Evolutionary conservation across 2,113 vertebrate genomes (phyloP), one percentile per base, ranked within the genome.

Genomic region (Indicator maculatus): DNA sequence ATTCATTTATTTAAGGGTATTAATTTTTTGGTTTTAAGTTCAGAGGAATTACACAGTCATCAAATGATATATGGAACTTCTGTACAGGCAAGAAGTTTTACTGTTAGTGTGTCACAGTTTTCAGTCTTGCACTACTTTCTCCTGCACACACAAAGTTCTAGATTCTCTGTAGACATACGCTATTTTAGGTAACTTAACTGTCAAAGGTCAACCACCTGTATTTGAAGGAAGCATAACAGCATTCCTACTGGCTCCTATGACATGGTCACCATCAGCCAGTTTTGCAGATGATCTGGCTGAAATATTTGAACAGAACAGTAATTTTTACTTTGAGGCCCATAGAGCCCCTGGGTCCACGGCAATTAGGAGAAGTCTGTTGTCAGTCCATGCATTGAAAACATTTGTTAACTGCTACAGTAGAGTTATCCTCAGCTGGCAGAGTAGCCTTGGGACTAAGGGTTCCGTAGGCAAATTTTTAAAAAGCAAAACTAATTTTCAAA

Each of bases 401-500:
- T 45, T 30, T 59, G 52, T 65, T 73, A 88, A 81, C 16, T 77
- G 16, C 47, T 93, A n/a, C 21, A 61, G 31, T 1, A 60, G 20
- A 55, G 58, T 56, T 52, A 69, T 45, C 20, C 50, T 79, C 36
- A 76, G 50, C 17, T 58, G 50, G 33, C 3, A 24, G 18, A 86
- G 31, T 6, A 85, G 47, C 27, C 33, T 47, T 56, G 15, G 26
- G 47, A 61, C 63, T 61, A 67, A 1, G 70, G 44, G 12, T 31
- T 71, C 41, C 66, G 28, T 39, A 89, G 55, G 39, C 58, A 89
- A 64, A 88, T 66, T 73, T 59, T 36, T 52, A 92, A 86, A 83
- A 83, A 76, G 44, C 38, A 90, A 86, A 83, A 79, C 20, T 65
- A 26, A 66, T 77, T 80, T 80, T 77, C 60, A 94, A 92, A 93